These are phyloP conservation scores for Crax fasciolata DNA, from an alignment of 2,797 vertebrate genomes.

Conservation along the genomic window DNA sequence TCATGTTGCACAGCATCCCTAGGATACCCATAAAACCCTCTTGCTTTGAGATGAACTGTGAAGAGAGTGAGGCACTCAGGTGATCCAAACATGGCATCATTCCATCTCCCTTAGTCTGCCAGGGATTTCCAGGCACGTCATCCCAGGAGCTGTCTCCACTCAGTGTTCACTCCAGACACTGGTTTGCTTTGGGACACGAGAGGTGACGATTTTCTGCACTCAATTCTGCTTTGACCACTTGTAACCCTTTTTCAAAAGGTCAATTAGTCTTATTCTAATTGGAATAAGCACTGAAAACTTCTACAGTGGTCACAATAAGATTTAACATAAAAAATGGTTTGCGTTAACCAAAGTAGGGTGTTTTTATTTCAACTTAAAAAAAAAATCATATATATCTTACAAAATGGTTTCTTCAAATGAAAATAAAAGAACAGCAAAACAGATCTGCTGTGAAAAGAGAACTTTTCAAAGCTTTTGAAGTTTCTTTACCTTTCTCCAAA, in stretches of 20 bases:
- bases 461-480: background rate
- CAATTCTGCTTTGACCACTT: background rate
- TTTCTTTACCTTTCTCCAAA: background rate
- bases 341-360: background rate
- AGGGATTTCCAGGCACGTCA: background rate
- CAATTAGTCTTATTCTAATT: background rate
- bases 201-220: background rate
- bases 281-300: background rate
- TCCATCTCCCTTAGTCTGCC: background rate
- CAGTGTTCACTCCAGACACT: background rate
- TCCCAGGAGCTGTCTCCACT: background rate
- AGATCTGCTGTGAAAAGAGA: background rate
- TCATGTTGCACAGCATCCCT: background rate
- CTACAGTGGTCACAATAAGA: background rate
- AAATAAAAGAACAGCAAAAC: rapidly evolving
- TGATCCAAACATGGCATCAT: background rate
- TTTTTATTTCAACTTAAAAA: background rate
- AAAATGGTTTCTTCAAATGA: background rate
- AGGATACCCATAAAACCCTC: background rate
- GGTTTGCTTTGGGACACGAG: background rate
- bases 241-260: background rate
- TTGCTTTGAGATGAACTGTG: background rate
- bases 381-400: rapidly evolving
- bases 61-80: rapidly evolving
- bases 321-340: rapidly evolving